A percentile compares a stretch with the other conserved stretches of the same genome.
These are phyloP conservation scores for Drosophila suzukii DNA, from an alignment of 1,140 invertebrate species.

Conservation along the genomic window DNA sequence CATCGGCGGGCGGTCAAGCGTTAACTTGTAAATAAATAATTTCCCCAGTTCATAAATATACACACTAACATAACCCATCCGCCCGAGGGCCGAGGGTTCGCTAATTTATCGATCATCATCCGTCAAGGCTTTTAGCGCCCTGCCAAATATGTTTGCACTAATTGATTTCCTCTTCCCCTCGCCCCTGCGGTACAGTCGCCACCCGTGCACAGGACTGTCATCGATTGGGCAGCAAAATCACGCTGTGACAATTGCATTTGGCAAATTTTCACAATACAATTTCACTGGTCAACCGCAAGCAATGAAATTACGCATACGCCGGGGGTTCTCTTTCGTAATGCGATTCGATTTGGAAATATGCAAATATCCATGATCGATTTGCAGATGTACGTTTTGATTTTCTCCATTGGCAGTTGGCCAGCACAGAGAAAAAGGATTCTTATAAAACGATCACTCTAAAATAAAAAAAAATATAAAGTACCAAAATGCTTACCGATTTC, in stretches of 20 bases:
- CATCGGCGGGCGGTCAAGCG: slow-evolving; percentile 39
- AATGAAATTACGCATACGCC: slow-evolving; percentile 64
- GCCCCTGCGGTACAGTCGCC: background rate
- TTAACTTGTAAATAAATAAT: slow-evolving; percentile 52
- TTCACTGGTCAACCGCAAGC: slow-evolving; percentile 38
- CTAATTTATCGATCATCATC: slow-evolving; percentile 70
- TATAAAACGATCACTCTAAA: background rate
- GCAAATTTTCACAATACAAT: slow-evolving; percentile 63
- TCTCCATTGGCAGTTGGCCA: no score
- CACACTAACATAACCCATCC: slow-evolving; percentile 17
- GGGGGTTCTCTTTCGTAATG: slow-evolving; percentile 28
- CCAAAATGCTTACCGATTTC: background rate
- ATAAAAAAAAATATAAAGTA: background rate
- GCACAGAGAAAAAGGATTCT: slow-evolving; percentile 23
- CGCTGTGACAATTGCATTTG: slow-evolving; percentile 67
- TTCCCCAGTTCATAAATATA: slow-evolving; percentile 37
- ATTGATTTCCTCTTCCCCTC: slow-evolving; percentile 62
- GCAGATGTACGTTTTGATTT: background rate
- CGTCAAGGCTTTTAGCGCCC: slow-evolving; percentile 51
- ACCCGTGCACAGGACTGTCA: slow-evolving; percentile 8
- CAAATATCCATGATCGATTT: slow-evolving; percentile 33
- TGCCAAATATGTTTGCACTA: slow-evolving; percentile 68
- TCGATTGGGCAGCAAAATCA: slow-evolving; percentile 24
- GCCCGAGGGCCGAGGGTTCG: slow-evolving; percentile 6
- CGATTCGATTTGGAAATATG: slow-evolving; percentile 26